These are phyloP conservation scores for Gallinago paraguaiae DNA, from an alignment of 2,113 vertebrate genomes.

Conservation along the genomic window DNA sequence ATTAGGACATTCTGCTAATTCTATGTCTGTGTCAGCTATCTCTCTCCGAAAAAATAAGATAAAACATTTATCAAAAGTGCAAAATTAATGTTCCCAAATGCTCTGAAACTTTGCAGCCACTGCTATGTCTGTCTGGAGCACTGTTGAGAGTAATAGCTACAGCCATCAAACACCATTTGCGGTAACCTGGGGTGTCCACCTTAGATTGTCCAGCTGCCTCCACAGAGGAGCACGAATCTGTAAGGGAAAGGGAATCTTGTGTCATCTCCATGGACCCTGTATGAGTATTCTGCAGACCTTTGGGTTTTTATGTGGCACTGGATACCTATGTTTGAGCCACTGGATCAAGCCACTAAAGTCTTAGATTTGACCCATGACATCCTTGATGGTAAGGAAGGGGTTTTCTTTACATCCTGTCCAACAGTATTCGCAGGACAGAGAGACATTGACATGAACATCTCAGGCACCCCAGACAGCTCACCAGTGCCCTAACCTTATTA, in stretches of 20 bases:
- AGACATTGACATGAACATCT: not conserved
- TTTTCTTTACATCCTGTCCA: not conserved
- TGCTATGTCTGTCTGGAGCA: not conserved
- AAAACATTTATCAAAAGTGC: constrained; percentile 5
- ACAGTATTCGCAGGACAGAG: not conserved
- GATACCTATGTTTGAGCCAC: not conserved
- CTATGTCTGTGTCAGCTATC: not conserved
- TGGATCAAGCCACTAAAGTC: not conserved
- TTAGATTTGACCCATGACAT: not conserved
- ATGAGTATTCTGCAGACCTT: not conserved
- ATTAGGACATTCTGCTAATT: constrained; percentile 41
- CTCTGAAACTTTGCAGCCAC: not conserved
- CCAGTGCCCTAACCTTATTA: not conserved
- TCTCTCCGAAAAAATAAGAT: not conserved
- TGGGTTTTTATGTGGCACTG: not conserved
- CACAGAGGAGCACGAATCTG: not conserved
- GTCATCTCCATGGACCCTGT: no score
- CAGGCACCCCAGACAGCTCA: accelerated
- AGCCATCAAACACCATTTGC: accelerated
- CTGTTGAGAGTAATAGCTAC: not conserved
- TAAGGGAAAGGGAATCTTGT: not conserved
- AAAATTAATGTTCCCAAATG: not conserved
- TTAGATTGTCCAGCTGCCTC: not conserved
- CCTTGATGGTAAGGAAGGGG: not conserved
- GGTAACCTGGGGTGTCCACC: accelerated